Percentiles rank a stretch among this genome's conserved stretches.
Evolutionary conservation across 2,888 invertebrate genomes (phyloP).

Genomic region (Netelia melanura): DNA sequence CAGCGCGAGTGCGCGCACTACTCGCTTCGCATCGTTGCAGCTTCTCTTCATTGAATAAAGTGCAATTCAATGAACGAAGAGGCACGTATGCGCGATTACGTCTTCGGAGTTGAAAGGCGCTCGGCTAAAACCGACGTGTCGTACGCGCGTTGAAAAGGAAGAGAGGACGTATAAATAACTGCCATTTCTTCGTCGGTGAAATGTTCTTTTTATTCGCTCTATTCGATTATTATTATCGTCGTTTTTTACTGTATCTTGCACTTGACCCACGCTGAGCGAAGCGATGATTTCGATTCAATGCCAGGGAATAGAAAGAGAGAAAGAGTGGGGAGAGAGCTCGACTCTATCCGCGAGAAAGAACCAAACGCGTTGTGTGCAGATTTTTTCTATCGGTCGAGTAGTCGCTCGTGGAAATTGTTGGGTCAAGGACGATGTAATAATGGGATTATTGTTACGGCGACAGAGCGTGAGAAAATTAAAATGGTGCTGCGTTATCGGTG

Average conservation of each 20-base stretch:
- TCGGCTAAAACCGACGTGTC: neutral
- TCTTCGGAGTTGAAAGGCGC: slow-evolving; percentile 22
- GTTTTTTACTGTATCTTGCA: slow-evolving; percentile 18
- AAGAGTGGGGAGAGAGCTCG: neutral
- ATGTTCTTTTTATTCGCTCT: neutral
- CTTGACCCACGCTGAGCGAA: slow-evolving; percentile 55
- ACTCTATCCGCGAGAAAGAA: slow-evolving; percentile 16
- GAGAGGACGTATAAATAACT: neutral
- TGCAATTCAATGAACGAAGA: slow-evolving; percentile 73
- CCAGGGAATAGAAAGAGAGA: neutral
- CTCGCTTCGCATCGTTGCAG: slow-evolving; percentile 26
- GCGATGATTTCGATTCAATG: slow-evolving; percentile 58
- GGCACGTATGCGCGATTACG: slow-evolving; percentile 3
- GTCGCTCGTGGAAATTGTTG: slow-evolving; percentile 32
- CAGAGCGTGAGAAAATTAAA: slow-evolving; percentile 2
- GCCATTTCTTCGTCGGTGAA: neutral
- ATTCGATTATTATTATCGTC: slow-evolving; percentile 19
- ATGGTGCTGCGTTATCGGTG: neutral
- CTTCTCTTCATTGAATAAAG: slow-evolving; percentile 68
- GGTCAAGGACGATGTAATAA: slow-evolving; percentile 61
- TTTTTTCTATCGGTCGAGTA: neutral
- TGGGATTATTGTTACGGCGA: slow-evolving; percentile 17
- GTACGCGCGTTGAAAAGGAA: neutral
- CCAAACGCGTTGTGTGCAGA: slow-evolving; percentile 15
- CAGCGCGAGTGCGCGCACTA: slow-evolving; percentile 56